A percentile compares a stretch with the other conserved stretches of the same genome.
Evolutionary conservation across 2,113 vertebrate genomes (phyloP).

Genomic region (Mobula birostris): DNA sequence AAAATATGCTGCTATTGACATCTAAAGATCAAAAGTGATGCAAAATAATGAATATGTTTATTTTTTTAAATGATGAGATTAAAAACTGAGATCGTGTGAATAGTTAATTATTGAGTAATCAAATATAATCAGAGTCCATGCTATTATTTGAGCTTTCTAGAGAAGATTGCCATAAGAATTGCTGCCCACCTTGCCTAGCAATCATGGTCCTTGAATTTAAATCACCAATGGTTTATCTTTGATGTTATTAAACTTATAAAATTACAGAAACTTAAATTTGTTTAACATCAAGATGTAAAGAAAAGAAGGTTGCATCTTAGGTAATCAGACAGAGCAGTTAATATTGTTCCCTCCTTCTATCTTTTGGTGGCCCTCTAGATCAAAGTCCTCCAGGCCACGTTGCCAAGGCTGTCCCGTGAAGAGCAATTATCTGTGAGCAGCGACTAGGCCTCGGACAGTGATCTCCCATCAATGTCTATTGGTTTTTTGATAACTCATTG

Average conservation of each 20-base stretch:
- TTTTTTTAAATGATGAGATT: too few species aligned
- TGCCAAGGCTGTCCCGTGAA: too few species aligned
- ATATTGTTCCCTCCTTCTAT: too few species aligned
- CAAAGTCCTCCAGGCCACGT: too few species aligned
- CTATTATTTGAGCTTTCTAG: not conserved
- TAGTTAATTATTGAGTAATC: not conserved
- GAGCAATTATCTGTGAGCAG: too few species aligned
- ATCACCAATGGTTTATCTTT: not conserved
- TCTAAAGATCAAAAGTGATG: not conserved
- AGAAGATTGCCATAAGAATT: not conserved
- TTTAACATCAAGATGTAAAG: not conserved
- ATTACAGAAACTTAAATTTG: not conserved
- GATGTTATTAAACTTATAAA: not conserved
- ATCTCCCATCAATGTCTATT: too few species aligned
- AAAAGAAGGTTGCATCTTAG: not conserved
- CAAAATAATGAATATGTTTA: not conserved
- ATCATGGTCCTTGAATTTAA: not conserved
- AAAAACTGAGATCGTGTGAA: not conserved
- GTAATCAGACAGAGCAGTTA: too few species aligned
- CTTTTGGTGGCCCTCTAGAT: too few species aligned
- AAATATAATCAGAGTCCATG: not conserved
- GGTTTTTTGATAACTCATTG: too few species aligned
- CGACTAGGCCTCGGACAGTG: too few species aligned
- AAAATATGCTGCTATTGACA: not conserved
- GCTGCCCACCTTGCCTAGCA: not conserved